A percentile compares a stretch with the other conserved stretches of the same genome.
These are phyloP conservation scores for Paedocypris sp. DNA, from an alignment of 2,113 vertebrate species.

Conservation along the genomic window DNA sequence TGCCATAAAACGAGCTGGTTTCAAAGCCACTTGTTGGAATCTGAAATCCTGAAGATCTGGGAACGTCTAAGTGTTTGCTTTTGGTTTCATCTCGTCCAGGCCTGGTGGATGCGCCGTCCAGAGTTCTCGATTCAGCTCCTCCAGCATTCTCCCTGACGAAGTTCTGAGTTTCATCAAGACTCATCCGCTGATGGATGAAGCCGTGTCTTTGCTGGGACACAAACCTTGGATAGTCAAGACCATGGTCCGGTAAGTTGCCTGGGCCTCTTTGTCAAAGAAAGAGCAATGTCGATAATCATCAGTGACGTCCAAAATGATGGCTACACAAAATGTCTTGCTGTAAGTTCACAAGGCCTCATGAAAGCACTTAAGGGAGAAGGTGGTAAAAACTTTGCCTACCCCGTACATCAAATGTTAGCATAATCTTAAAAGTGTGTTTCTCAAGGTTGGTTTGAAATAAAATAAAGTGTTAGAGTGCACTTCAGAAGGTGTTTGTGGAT, in stretches of 20 bases:
- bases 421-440: too few relatives aligned
- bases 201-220: slow-evolving; percentile 77
- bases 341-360: not conserved
- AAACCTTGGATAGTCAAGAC: slow-evolving; percentile 87
- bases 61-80: not conserved
- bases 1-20: too few relatives aligned
- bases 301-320: not conserved
- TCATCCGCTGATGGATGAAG: slow-evolving; percentile 90
- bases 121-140: slow-evolving; percentile 81
- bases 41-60: too few relatives aligned
- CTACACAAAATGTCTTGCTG: not conserved
- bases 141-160: slow-evolving; percentile 85
- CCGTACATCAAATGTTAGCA: not conserved
- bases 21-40: too few relatives aligned
- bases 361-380: too few relatives aligned
- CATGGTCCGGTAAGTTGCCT: slow-evolving; percentile 71
- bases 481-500: slow-evolving; percentile 12
- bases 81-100: slow-evolving; percentile 51
- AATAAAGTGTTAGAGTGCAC: slow-evolving; percentile 19
- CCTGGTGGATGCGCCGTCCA: slow-evolving; percentile 80
- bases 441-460: slow-evolving; percentile 10
- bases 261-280: not conserved
- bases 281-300: not conserved
- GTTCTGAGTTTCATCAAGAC: slow-evolving; percentile 94
- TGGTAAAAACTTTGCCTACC: too few relatives aligned